These are phyloP conservation scores for Falcunculus frontatus DNA, from an alignment of 2,113 vertebrate genomes.

Conservation along the genomic window DNA sequence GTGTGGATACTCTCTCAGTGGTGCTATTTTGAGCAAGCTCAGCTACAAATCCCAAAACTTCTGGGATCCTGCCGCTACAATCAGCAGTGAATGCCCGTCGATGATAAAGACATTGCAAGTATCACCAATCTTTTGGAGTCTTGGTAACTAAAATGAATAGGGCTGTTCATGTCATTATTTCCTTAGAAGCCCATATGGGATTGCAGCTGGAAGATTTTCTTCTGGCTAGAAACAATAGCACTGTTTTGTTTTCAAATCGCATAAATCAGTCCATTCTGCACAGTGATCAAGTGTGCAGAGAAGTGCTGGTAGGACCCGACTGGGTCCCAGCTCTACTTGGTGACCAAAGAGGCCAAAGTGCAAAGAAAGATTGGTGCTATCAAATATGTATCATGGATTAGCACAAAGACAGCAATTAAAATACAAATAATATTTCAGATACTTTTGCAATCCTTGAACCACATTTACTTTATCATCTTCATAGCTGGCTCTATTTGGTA, in stretches of 20 bases:
- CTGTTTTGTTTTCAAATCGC: constrained; percentile 10
- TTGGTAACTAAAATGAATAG: neutral
- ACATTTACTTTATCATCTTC: neutral
- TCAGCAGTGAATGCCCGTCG: neutral
- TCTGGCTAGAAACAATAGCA: neutral
- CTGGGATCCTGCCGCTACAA: neutral
- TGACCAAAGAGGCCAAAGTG: neutral
- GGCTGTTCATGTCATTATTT: constrained; percentile 23
- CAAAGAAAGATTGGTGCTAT: neutral
- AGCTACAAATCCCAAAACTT: neutral
- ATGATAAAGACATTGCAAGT: neutral
- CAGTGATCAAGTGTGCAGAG: neutral
- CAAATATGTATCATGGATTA: neutral
- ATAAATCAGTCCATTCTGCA: neutral
- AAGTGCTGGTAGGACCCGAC: neutral
- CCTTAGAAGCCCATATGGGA: neutral
- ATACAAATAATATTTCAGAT: neutral
- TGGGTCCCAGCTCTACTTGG: neutral
- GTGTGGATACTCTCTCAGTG: neutral
- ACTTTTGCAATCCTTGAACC: neutral
- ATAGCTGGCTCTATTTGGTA: neutral
- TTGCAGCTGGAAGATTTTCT: constrained; percentile 30
- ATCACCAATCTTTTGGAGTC: neutral
- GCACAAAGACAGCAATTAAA: neutral
- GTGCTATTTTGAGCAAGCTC: constrained; percentile 22